Conservation (phyloP, 2,888 invertebrate genomes). For the Cancer borealis region DNA sequence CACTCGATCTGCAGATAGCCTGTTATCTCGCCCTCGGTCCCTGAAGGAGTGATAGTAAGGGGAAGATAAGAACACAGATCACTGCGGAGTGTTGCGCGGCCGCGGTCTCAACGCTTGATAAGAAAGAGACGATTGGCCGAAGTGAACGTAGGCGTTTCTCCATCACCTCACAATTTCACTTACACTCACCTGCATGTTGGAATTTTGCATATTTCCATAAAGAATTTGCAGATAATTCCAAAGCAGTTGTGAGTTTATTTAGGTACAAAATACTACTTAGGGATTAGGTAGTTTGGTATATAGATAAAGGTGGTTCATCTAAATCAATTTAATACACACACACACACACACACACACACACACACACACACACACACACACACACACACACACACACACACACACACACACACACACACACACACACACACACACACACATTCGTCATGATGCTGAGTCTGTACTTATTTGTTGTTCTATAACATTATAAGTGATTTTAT, state of each 20-base stretch:
- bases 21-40: slow-evolving; percentile 52
- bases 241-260: too few species aligned
- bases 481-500: too few species aligned
- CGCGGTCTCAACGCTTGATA: slow-evolving; percentile 42
- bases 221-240: too few species aligned
- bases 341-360: slow-evolving; percentile 16
- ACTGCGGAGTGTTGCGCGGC: slow-evolving; percentile 36
- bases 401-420: slow-evolving; percentile 20
- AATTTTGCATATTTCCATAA: too few species aligned
- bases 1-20: slow-evolving; percentile 59
- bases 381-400: slow-evolving; percentile 20
- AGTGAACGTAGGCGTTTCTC: not conserved
- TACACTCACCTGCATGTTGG: too few species aligned
- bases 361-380: slow-evolving; percentile 20
- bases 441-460: too few species aligned
- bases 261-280: too few species aligned
- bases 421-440: slow-evolving; percentile 20
- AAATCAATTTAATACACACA: not conserved
- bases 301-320: too few species aligned
- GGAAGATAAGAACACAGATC: slow-evolving; percentile 53
- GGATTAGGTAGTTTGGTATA: too few species aligned
- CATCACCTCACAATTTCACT: not conserved
- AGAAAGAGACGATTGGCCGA: slow-evolving; percentile 26
- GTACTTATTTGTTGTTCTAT: too few species aligned
- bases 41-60: slow-evolving; percentile 55